Percentiles rank a stretch among this genome's conserved stretches.
phyloP scores from a whole-genome alignment of 1,140 invertebrate genomes.

The Phortica variegata region DNA sequence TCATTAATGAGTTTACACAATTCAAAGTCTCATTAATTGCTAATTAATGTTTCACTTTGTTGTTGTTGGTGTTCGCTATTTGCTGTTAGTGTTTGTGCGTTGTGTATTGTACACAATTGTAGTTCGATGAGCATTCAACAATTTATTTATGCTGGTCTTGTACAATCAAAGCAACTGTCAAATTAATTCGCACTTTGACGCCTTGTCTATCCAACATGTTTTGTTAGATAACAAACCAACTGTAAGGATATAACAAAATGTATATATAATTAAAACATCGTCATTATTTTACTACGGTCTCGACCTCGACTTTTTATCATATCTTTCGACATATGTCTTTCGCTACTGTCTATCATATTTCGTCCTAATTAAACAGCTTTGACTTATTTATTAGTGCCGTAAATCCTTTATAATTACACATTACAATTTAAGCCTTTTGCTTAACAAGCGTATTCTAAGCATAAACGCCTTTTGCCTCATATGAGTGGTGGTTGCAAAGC shows the following conservation, averaged over 20 bases:
- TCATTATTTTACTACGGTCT: too few species aligned
- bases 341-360: too few species aligned
- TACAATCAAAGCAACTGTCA: background rate
- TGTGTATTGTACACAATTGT: slow-evolving; percentile 5
- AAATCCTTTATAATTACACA: slow-evolving; percentile 45
- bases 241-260: too few species aligned
- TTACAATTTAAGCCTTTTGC: slow-evolving; percentile 9
- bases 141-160: too few species aligned
- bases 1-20: slow-evolving; percentile 5
- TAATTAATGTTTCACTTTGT: slow-evolving; percentile 27
- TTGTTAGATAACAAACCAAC: too few species aligned
- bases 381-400: slow-evolving; percentile 34
- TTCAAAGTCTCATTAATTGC: slow-evolving; percentile 21
- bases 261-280: too few species aligned
- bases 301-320: too few species aligned
- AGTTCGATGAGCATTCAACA: slow-evolving; percentile 2
- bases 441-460: too few species aligned
- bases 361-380: slow-evolving; percentile 37
- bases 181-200: background rate
- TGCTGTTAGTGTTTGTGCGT: background rate
- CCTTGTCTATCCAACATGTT: background rate
- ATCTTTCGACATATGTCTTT: too few species aligned
- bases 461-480: too few species aligned
- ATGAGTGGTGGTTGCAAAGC: slow-evolving; percentile 1
- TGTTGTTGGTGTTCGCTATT: background rate